Evolutionary conservation across 2,797 vertebrate genomes (phyloP), one percentile per base, ranked within the genome.

Genomic region (Poliocrania exsul): DNA sequence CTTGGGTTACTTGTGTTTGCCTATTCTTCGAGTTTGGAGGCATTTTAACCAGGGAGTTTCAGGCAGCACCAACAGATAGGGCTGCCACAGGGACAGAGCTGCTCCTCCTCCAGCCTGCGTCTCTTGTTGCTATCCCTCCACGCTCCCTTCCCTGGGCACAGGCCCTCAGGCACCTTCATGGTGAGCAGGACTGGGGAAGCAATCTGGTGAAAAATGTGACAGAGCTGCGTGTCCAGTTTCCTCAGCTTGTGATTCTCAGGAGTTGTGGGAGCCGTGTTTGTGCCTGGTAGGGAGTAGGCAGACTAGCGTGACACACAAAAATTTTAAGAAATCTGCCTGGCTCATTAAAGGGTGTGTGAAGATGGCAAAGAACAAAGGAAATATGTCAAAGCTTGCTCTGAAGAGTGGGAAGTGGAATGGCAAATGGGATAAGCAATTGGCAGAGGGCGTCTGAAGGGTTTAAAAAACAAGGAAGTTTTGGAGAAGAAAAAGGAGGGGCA

Each of bases 341-440:
- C 69, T 92, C 51, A 57, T 58, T 50, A 81, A 46, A 65, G 82
- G 86, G 81, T 50, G 85, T 93, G 89, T 73, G 87, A 64, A 86
- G 89, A 56, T 81, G 54, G 50, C 57, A 61, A 16, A 51, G 79
- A 92, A 91, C 87, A 94, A 96, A 93, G 28, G 72, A 71, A 85
- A 60, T 73, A 8, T 53, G 75, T 71, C 58, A 67, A 91, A 93
- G 61, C 65, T 50, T 91, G 50, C 60, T 80, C 71, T 61, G 40
- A 28, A 16, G 75, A 91, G 81, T 56, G 53, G 77, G 77, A 42
- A 92, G 57, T 12, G 24, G 87, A 57, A 53, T 49, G 38, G 81
- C 44, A 93, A 92, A 79, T 88, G 33, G 71, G 67, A 82, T 79
- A 54, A 85, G 37, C 57, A 53, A 1, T 24, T 93, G 91, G 69